Conservation (phyloP, 1,140 invertebrate genomes). For the Cardiocondyla obscurior region DNA sequence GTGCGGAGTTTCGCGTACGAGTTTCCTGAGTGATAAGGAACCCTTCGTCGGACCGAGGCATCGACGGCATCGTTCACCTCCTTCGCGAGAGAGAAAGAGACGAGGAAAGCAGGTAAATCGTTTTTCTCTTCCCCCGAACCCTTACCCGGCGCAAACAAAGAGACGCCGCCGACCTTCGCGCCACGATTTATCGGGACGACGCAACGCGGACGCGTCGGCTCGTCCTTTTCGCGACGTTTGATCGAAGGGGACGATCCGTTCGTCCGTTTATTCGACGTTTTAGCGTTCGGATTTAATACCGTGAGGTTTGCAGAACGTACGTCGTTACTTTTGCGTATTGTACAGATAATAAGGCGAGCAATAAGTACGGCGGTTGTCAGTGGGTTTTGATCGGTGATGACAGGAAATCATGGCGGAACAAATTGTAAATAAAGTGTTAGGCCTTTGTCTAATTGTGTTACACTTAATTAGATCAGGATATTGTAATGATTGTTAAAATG, state of each 20-base stretch:
- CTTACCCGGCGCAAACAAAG: conserved; percentile 30
- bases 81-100: not conserved
- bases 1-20: not conserved
- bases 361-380: not conserved
- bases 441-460: not conserved
- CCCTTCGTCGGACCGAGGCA: not conserved
- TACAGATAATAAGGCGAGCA: too few species aligned
- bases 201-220: not conserved
- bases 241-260: not conserved
- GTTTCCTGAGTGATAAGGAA: not conserved
- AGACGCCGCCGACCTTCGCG: conserved; percentile 20
- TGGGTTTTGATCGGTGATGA: not conserved
- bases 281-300: not conserved
- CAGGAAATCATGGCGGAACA: conserved; percentile 21
- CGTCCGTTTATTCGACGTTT: not conserved
- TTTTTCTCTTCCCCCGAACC: not conserved
- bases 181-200: not conserved
- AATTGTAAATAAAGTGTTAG: conserved; percentile 9
- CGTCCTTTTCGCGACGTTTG: not conserved
- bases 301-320: too few species aligned
- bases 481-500: not conserved
- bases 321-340: too few species aligned
- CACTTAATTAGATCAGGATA: not conserved
- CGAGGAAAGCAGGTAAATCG: not conserved
- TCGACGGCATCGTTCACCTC: not conserved